Conservation (phyloP, 2,113 vertebrate genomes). For the Hemiscyllium ocellatum region DNA sequence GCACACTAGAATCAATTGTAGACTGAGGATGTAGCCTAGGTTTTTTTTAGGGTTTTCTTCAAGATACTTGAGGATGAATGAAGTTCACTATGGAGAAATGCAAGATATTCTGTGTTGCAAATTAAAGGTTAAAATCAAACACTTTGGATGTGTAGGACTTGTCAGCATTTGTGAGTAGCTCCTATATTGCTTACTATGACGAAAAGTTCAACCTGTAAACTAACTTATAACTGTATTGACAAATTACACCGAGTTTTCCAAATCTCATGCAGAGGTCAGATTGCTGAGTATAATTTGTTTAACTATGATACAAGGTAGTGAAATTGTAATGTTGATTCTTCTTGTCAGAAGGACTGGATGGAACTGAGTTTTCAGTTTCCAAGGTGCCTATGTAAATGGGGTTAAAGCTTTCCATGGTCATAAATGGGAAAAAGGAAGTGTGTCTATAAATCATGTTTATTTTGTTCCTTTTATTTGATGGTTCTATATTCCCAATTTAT, state of each 20-base stretch:
- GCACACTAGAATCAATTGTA: background rate
- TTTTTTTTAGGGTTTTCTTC: background rate
- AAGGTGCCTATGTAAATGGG: too few relatives aligned
- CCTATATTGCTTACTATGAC: background rate
- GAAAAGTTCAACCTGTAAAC: background rate
- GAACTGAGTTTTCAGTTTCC: background rate
- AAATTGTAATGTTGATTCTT: background rate
- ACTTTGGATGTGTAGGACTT: background rate
- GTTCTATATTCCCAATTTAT: background rate
- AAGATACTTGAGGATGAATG: background rate
- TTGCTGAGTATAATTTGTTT: background rate
- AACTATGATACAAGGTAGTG: too few relatives aligned
- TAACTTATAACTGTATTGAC: background rate
- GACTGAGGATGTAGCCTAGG: background rate
- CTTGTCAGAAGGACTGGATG: background rate
- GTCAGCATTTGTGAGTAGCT: background rate
- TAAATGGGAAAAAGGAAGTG: background rate
- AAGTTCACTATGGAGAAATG: background rate
- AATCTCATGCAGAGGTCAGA: too few relatives aligned
- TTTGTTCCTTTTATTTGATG: background rate
- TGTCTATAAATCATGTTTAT: background rate
- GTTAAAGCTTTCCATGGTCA: background rate
- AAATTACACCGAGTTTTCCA: background rate
- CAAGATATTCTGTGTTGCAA: background rate
- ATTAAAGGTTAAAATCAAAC: background rate